Evolutionary conservation across 2,888 invertebrate species (phyloP).

Genomic region (Lumbricus terrestris): DNA sequence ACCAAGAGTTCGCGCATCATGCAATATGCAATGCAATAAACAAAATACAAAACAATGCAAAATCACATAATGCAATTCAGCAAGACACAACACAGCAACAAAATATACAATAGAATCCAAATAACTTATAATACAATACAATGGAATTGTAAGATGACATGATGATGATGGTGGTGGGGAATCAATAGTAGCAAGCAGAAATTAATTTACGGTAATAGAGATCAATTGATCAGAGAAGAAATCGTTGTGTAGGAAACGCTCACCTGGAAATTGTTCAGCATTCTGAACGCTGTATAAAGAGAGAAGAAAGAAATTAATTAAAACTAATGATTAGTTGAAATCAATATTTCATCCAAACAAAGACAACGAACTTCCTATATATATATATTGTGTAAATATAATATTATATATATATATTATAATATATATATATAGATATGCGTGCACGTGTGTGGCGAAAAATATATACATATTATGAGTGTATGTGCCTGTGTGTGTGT

Average conservation of each 20-base stretch:
- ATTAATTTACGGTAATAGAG: not conserved
- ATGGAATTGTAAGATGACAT: not conserved
- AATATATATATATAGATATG: too few species aligned
- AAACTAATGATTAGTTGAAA: not conserved
- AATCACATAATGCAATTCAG: too few species aligned
- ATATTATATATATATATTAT: too few species aligned
- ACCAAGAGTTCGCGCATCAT: too few species aligned
- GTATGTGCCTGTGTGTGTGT: too few species aligned
- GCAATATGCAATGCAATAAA: not conserved
- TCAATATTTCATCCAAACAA: not conserved
- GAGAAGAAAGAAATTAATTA: not conserved
- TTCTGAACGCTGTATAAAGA: not conserved
- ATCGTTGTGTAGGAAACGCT: not conserved
- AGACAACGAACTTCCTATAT: not conserved
- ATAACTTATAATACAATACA: not conserved
- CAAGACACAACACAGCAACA: not conserved
- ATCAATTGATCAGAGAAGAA: not conserved
- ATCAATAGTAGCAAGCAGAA: too few species aligned
- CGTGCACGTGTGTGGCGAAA: too few species aligned
- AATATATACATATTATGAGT: too few species aligned
- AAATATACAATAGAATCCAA: not conserved
- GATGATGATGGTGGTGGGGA: not conserved
- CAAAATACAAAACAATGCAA: not conserved
- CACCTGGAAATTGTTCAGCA: slow-evolving; percentile 3
- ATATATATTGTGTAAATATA: too few species aligned